phyloP scores from a whole-genome alignment of 2,113 vertebrate genomes.

The Varanus salvator region DNA sequence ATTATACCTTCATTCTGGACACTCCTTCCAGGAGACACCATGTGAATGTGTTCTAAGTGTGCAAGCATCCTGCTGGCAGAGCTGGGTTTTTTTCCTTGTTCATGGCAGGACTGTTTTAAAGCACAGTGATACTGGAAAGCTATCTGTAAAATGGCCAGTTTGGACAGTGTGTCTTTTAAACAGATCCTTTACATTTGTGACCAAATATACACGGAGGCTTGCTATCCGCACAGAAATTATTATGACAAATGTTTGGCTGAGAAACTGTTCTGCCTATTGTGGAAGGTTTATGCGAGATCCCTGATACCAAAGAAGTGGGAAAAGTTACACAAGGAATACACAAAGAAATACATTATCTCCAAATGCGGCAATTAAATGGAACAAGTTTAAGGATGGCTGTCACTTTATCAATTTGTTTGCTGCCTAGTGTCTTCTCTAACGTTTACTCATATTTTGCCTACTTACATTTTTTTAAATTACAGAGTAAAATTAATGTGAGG shows the following conservation, averaged over 20 bases:
- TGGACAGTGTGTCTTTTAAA: not conserved
- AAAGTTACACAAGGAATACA: not conserved
- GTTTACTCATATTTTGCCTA: not conserved
- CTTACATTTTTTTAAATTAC: not conserved
- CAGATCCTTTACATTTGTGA: not conserved
- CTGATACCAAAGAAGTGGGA: not conserved
- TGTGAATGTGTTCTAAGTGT: not conserved
- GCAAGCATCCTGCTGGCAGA: not conserved
- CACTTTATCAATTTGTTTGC: not conserved
- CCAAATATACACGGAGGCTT: not conserved
- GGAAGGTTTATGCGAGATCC: not conserved
- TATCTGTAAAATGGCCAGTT: not conserved
- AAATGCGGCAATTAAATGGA: not conserved
- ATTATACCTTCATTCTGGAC: not conserved
- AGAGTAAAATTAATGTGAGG: not conserved
- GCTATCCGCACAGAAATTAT: not conserved
- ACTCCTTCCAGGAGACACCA: not conserved
- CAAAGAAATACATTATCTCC: not conserved
- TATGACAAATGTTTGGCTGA: not conserved
- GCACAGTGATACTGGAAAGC: not conserved
- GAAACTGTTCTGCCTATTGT: not conserved
- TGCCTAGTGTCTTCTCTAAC: not conserved
- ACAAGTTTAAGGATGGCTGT: not conserved
- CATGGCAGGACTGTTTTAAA: not conserved
- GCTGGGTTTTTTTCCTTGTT: not conserved